Conservation (phyloP, 2,797 vertebrate species). For the Halcyon chelicuti region DNA sequence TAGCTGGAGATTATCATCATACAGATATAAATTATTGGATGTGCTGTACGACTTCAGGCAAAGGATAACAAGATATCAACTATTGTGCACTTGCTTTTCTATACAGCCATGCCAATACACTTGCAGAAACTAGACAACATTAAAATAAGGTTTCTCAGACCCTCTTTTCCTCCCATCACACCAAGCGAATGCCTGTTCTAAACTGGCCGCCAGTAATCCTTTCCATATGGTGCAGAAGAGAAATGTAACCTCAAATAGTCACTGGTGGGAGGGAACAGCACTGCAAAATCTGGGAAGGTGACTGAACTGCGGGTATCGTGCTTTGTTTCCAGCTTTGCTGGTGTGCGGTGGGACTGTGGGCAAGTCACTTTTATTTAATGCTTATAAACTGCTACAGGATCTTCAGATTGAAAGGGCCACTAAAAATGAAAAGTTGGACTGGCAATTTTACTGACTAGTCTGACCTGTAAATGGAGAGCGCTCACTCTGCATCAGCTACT, state of each 20-base stretch:
- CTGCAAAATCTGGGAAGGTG: neutral
- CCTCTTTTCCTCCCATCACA: neutral
- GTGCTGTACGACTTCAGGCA: neutral
- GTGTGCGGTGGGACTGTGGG: neutral
- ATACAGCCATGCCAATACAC: neutral
- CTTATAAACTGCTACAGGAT: neutral
- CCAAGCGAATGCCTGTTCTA: neutral
- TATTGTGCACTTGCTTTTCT: neutral
- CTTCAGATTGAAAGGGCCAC: slow-evolving; percentile 1
- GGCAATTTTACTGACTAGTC: neutral
- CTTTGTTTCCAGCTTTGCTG: neutral
- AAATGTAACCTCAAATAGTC: neutral
- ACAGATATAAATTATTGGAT: neutral
- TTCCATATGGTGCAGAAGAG: slow-evolving; percentile 19
- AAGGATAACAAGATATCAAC: neutral
- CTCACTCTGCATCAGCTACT: neutral
- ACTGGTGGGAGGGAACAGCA: neutral
- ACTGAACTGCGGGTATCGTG: neutral
- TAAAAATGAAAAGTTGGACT: neutral
- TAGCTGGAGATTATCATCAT: neutral
- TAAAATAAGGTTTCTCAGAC: neutral
- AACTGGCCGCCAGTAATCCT: neutral
- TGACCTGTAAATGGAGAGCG: neutral
- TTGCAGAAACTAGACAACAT: neutral
- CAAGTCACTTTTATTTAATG: neutral